These are phyloP conservation scores for Telenomus remus DNA, from an alignment of 1,140 invertebrate genomes.

Conservation along the genomic window DNA sequence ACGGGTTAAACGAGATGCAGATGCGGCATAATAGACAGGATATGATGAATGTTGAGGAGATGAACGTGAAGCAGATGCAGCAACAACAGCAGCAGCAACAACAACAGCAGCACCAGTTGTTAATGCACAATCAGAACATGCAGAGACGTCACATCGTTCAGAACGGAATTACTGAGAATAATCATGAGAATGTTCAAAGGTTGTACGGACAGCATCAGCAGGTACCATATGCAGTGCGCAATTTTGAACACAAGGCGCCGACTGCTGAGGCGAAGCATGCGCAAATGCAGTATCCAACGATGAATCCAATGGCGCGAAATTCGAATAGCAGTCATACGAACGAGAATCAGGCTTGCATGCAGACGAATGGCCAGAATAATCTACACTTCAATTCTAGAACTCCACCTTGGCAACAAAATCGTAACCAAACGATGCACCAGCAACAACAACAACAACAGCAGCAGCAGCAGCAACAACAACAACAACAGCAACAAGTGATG, in stretches of 20 bases:
- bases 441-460: conserved; percentile 65
- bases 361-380: conserved; percentile 40
- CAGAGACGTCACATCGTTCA: conserved; percentile 69
- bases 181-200: conserved; percentile 76
- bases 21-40: conserved; percentile 50
- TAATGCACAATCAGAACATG: conserved; percentile 69
- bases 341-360: conserved; percentile 62
- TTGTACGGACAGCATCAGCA: conserved; percentile 77
- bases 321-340: conserved; percentile 59
- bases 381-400: conserved; percentile 74
- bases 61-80: conserved; percentile 68
- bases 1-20: conserved; percentile 65
- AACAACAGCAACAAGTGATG: conserved; percentile 25
- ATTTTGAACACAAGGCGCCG: conserved; percentile 61
- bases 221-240: conserved; percentile 69
- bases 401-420: conserved; percentile 80
- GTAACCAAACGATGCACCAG: conserved; percentile 65
- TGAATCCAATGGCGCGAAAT: conserved; percentile 63
- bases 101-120: conserved; percentile 66
- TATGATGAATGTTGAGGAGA: conserved; percentile 63
- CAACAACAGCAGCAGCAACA: conserved; percentile 64
- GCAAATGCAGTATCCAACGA: conserved; percentile 63
- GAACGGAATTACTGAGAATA: conserved; percentile 65
- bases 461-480: conserved; percentile 10
- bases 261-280: conserved; percentile 57